Percentiles rank a stretch among this genome's conserved stretches.
Evolutionary conservation across 1,140 invertebrate species (phyloP).

Genomic region (Zaprionus camerounensis): DNA sequence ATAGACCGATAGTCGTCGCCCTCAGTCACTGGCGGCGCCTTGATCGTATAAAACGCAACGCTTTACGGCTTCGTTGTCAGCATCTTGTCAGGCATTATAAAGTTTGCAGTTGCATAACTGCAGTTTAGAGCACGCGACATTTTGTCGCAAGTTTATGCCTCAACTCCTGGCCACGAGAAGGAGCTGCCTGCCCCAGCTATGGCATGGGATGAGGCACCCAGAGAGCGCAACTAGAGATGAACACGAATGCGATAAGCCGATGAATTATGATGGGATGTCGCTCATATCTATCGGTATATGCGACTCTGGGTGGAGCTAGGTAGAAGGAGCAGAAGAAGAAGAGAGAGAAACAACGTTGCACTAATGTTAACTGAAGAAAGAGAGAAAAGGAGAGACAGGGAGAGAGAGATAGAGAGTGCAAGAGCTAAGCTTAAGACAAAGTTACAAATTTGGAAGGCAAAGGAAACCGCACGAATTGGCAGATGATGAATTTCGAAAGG

Average conservation of each 20-base stretch:
- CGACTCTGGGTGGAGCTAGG: not conserved
- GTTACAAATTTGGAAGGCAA: slow-evolving; percentile 1
- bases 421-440: slow-evolving; percentile 5
- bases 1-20: slow-evolving; percentile 12
- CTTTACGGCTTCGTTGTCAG: slow-evolving; percentile 65
- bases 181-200: not conserved
- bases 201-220: slow-evolving; percentile 24
- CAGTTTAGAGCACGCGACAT: slow-evolving; percentile 81
- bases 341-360: not conserved
- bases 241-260: slow-evolving; percentile 67
- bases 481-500: slow-evolving; percentile 18
- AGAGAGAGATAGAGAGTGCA: not conserved
- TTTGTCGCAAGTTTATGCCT: slow-evolving; percentile 75
- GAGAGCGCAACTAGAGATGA: slow-evolving; percentile 65
- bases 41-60: slow-evolving; percentile 65
- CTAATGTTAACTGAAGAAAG: not conserved
- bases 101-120: slow-evolving; percentile 71
- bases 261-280: slow-evolving; percentile 74
- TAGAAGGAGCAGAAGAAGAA: not conserved
- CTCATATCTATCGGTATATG: slow-evolving; percentile 54
- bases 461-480: slow-evolving; percentile 21
- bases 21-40: slow-evolving; percentile 21
- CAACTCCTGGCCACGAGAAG: slow-evolving; percentile 1
- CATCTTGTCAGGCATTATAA: slow-evolving; percentile 77
- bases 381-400: not conserved